Evolutionary conservation across 2,888 invertebrate genomes (phyloP).

Genomic region (Gari tellinella): DNA sequence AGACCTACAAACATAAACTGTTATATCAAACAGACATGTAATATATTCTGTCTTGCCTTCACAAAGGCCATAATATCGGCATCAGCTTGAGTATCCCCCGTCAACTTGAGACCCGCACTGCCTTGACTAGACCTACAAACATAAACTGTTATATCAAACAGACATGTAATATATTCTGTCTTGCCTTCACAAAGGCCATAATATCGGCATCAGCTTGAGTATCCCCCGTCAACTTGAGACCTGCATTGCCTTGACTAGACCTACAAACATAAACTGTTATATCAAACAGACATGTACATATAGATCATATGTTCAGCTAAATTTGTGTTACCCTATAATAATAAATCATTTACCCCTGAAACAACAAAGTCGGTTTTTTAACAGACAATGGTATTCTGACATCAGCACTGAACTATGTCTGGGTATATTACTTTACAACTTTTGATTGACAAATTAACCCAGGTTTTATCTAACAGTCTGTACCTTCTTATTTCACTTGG

Average conservation of each 20-base stretch:
- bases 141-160: background rate
- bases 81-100: conserved; percentile 83
- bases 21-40: conserved; percentile 55
- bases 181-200: conserved; percentile 83
- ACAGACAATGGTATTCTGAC: too few relatives aligned
- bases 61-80: conserved; percentile 84
- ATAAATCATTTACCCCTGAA: too few relatives aligned
- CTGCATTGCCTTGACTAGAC: conserved; percentile 47
- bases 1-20: conserved; percentile 30
- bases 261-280: too few relatives aligned
- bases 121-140: conserved; percentile 44
- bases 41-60: conserved; percentile 81
- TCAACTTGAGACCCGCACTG: conserved; percentile 72
- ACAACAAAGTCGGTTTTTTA: too few relatives aligned
- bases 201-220: conserved; percentile 84
- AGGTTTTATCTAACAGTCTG: too few relatives aligned
- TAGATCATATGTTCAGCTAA: too few relatives aligned
- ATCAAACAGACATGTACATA: too few relatives aligned
- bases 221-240: conserved; percentile 82
- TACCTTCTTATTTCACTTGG: too few relatives aligned
- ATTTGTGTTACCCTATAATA: too few relatives aligned
- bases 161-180: conserved; percentile 77
- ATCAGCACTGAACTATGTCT: too few relatives aligned
- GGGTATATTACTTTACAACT: too few relatives aligned
- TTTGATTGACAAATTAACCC: too few relatives aligned